Evolutionary conservation across 2,888 invertebrate species (phyloP).

Genomic region (Ecliptopera silaceata): DNA sequence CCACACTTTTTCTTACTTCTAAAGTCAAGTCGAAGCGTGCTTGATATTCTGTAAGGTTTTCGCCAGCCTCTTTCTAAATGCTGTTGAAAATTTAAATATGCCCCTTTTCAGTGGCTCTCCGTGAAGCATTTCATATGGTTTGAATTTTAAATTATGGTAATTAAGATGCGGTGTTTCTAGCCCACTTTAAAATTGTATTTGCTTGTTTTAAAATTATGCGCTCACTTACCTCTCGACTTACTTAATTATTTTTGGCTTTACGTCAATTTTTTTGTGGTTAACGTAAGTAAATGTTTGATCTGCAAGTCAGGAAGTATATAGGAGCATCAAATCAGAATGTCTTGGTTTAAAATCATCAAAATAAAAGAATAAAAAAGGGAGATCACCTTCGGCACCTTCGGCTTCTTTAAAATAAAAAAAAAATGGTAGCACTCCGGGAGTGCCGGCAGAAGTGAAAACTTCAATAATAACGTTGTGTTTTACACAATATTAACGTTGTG

Average conservation of each 20-base stretch:
- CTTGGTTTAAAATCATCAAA: too few species aligned
- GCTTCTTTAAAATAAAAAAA: too few species aligned
- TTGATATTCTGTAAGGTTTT: constrained; percentile 64
- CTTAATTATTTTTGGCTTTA: not conserved
- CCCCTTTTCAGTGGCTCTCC: constrained; percentile 63
- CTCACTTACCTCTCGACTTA: constrained; percentile 3
- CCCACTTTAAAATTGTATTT: constrained; percentile 44
- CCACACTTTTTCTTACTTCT: constrained; percentile 71
- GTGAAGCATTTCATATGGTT: constrained; percentile 68
- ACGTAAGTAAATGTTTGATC: too few species aligned
- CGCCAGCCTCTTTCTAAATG: constrained; percentile 53
- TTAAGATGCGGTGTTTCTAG: constrained; percentile 55
- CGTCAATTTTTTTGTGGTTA: not conserved
- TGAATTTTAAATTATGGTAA: constrained; percentile 73
- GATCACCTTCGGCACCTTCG: too few species aligned
- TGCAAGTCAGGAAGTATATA: too few species aligned
- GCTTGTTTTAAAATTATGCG: constrained; percentile 19
- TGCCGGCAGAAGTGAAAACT: too few species aligned
- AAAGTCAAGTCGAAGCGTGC: constrained; percentile 70
- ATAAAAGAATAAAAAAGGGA: too few species aligned
- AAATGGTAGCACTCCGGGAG: too few species aligned
- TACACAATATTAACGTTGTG: too few species aligned
- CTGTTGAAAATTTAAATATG: constrained; percentile 68
- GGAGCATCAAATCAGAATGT: too few species aligned
- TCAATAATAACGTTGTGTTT: too few species aligned